Evolutionary conservation across 2,888 invertebrate genomes (phyloP).

Genomic region (Tigriopus californicus): DNA sequence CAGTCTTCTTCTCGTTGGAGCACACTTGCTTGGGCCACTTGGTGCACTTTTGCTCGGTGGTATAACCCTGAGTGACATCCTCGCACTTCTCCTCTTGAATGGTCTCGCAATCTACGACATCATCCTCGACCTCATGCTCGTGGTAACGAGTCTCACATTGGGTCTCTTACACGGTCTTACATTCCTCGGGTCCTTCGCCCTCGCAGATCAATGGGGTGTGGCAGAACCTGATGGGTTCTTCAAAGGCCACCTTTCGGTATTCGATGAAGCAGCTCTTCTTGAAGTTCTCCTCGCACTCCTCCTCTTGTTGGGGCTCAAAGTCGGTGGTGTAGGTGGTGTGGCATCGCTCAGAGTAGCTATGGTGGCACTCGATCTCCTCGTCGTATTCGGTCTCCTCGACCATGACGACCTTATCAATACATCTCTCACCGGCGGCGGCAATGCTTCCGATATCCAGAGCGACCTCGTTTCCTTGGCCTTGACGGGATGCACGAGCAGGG

Average conservation of each 20-base stretch:
- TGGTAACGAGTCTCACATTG: slow-evolving; percentile 5
- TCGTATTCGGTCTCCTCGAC: slow-evolving; percentile 11
- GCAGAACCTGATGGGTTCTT: slow-evolving; percentile 4
- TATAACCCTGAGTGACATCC: slow-evolving; percentile 3
- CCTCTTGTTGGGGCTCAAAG: slow-evolving; percentile 12
- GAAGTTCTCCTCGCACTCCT: slow-evolving; percentile 13
- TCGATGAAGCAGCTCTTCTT: slow-evolving; percentile 13
- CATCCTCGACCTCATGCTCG: not conserved
- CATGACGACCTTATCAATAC: slow-evolving; percentile 14
- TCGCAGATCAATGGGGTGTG: slow-evolving; percentile 11
- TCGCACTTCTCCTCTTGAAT: slow-evolving; percentile 10
- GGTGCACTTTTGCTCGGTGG: slow-evolving; percentile 9
- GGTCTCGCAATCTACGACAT: slow-evolving; percentile 1
- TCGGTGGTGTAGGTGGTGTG: slow-evolving; percentile 12
- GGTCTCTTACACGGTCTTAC: slow-evolving; percentile 6
- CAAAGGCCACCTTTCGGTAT: slow-evolving; percentile 2
- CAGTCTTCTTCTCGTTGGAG: not conserved
- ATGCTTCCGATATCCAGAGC: slow-evolving; percentile 1
- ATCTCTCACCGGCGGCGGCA: slow-evolving; percentile 6
- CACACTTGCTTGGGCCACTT: slow-evolving; percentile 14
- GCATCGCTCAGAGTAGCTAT: not conserved
- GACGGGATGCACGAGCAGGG: not conserved
- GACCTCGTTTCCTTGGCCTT: not conserved
- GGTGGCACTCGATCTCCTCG: slow-evolving; percentile 2
- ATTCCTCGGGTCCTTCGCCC: slow-evolving; percentile 5